These are phyloP conservation scores for Nemopilema nomurai DNA, from an alignment of 30 jellyfish, hydroid and myxozoan species.

Conservation along the genomic window DNA sequence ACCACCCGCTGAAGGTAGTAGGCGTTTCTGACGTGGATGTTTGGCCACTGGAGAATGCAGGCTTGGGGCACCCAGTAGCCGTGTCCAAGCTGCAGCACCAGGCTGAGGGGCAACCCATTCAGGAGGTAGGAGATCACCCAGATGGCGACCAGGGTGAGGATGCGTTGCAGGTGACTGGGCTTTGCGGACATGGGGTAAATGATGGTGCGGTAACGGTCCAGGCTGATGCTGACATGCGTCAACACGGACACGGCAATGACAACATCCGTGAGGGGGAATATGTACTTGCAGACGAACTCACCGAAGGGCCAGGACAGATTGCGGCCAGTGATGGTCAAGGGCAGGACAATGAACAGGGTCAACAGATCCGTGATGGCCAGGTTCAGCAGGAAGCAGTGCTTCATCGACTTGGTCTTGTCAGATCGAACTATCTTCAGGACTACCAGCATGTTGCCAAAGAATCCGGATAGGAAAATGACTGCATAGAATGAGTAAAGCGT, in stretches of 20 bases:
- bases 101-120: slow-evolving; percentile 73
- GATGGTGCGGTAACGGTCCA: slow-evolving; percentile 88
- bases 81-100: slow-evolving; percentile 55
- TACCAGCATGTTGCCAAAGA: slow-evolving; percentile 77
- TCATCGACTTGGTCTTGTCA: slow-evolving; percentile 60
- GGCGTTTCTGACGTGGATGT: slow-evolving; percentile 20
- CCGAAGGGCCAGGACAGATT: slow-evolving; percentile 90
- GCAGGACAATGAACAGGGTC: slow-evolving; percentile 52
- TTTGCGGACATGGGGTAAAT: slow-evolving; percentile 69
- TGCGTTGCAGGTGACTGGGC: slow-evolving; percentile 61
- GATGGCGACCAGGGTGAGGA: slow-evolving; percentile 40
- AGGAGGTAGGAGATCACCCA: slow-evolving; percentile 77
- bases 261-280: slow-evolving; percentile 74
- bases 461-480: slow-evolving; percentile 67
- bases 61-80: slow-evolving; percentile 69
- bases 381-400: slow-evolving; percentile 81
- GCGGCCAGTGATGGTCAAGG: slow-evolving; percentile 49
- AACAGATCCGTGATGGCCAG: slow-evolving; percentile 83
- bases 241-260: slow-evolving; percentile 84
- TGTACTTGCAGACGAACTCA: slow-evolving; percentile 76
- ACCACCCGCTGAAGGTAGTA: slow-evolving; percentile 52
- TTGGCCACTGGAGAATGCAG: slow-evolving; percentile 71
- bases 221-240: slow-evolving; percentile 75
- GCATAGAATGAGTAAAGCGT: slow-evolving; percentile 27
- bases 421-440: slow-evolving; percentile 56